Base-by-base conservation (phyloP, 37 sponge, comb jelly and placozoan genomes). In the Crambe crambe region DNA sequence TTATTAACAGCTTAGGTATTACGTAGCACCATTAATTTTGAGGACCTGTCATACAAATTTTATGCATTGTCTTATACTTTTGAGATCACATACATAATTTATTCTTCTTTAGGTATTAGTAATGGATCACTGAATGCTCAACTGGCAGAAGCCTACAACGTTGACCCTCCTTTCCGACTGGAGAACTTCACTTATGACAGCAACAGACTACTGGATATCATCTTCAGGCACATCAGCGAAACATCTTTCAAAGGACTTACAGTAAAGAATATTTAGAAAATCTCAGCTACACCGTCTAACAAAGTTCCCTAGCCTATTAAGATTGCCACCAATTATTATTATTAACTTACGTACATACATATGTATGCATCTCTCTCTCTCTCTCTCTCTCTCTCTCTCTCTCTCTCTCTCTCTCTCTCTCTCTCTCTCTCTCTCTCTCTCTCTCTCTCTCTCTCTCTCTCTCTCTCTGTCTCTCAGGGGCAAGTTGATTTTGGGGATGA, bases 401-500 rank as follows among this genome's bases (percentile, higher is more conserved):
- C 63, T 62, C 63, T 62, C 17, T 9, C 37, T 66, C 36, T 66
- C 67, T 66, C 36, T 30, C 67, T 30, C 36, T 30, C 67, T 30
- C 36, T 30, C 67, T 66, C 36, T 30, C 67, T 66, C 36, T 30
- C 67, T 66, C 36, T 30, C 37, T 30, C 36, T 66, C 67, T 31
- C 3, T 30, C 37, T 21, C 44, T 41, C 44, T 70, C n/a, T 18
- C 71, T 21, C 2, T 41, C 68, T 67, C 36, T 30, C 8, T 67
- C 36, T 67, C 35, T 30, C 2, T n/a, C n/a, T n/a, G n/a, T n/a
- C n/a, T n/a, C n/a, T n/a, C n/a, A 82, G 83, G 83, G 83, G 25
- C 29, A 25, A 4, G 83, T 82, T 22, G 20, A 37, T 8, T 82
- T 82, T 63, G 54, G 41, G 0, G 25, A 21, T 27, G 18, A 73